Percentiles rank a stretch among this genome's conserved stretches.
Conservation (phyloP, 53 echinoderm and acorn worm species). For the Luidia sarsii region DNA sequence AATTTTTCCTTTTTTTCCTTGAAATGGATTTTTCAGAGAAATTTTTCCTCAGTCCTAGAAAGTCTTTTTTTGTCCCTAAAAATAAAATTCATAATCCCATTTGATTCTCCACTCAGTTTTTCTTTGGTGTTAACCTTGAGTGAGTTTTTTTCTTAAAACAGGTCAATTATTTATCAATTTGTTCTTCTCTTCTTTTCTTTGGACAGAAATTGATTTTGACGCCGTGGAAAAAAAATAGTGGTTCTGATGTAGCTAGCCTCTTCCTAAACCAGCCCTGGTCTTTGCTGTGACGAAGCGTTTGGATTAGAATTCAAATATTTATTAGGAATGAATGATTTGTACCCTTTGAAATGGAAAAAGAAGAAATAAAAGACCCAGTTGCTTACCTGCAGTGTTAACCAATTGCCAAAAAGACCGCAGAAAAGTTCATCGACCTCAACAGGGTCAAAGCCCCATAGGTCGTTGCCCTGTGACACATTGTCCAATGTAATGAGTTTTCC, state of each 20-base stretch:
- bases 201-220: constrained; percentile 76
- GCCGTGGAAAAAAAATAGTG: constrained; percentile 60
- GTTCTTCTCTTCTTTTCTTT: constrained; percentile 20
- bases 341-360: no score
- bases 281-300: not conserved
- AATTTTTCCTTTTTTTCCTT: no score
- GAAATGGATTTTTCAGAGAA: no score
- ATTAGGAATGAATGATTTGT: constrained; percentile 42
- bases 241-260: not conserved
- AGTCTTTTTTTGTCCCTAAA: no score
- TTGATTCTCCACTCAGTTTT: not conserved
- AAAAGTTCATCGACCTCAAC: no score
- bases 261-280: not conserved
- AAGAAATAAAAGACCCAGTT: no score
- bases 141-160: not conserved
- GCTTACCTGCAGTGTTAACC: no score
- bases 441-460: no score
- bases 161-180: not conserved
- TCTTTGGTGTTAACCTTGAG: not conserved
- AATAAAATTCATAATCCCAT: not conserved
- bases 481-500: no score
- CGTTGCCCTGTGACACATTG: no score
- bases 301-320: constrained; percentile 3
- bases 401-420: no score
- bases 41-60: no score